Evolutionary conservation across 2,797 vertebrate species (phyloP), one percentile per base, ranked within the genome.

Genomic region (Anas bahamensis): DNA sequence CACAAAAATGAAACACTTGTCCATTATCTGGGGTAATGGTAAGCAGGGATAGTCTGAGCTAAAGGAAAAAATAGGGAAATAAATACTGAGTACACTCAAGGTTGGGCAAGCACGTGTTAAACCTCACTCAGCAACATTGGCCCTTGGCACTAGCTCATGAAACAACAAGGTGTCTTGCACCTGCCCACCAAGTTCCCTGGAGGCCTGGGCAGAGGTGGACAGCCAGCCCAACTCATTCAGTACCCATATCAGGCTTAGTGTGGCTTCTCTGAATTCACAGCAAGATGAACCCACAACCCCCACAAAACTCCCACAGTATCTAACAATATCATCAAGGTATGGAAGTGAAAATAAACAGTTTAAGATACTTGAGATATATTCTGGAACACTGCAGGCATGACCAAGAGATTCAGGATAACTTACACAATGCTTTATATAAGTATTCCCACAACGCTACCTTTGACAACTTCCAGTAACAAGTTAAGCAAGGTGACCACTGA

Each of bases 131-230:
- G 44, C 35, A 44, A 7, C 31, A 39, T 39, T 52, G n/a, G 13
- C 48, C 60, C 64, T 31, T 33, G 21, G 24, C 12, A 17, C 4
- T 1, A 1, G 12, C 13, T 21, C 22, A 22, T 39, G 39, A 81
- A 10, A 12, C 9, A 11, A 19, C 28, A 24, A 10, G 21, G 42
- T 44, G 53, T 14, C 15, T 8, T 4, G 41, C 42, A 17, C 17
- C 17, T 53, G 42, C 37, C 19, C 33, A 17, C 46, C 2, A 0
- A 37, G n/a, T 29, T 50, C 35, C 17, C 59, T 1, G 1, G 46
- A 15, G 17, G 17, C 42, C 33, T 16, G 11, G 9, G 9, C 29
- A 6, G 59, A 33, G 17, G 10, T 14, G 23, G 3, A 33, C 42
- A 56, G 35, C 24, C 46, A 41, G 29, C 39, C 8, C 11, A 16